Conservation (phyloP, 2,888 invertebrate species). For the Ophion ventricosus region DNA sequence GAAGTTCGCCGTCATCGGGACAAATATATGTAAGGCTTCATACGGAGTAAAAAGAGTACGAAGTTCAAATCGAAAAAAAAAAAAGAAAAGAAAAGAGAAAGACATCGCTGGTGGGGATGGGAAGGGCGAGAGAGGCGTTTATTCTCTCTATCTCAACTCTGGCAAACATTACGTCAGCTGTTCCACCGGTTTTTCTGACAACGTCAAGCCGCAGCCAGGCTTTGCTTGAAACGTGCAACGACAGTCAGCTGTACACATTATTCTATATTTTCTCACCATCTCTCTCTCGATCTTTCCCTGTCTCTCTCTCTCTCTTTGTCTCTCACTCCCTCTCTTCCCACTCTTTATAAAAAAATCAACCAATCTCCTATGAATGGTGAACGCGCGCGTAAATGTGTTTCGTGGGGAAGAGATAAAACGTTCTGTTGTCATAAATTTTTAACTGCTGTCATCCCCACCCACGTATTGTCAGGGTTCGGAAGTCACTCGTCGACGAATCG, state of each 20-base stretch:
- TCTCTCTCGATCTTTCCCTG: neutral
- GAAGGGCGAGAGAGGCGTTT: neutral
- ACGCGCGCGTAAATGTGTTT: neutral
- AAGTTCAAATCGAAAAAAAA: neutral
- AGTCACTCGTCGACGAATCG: slow-evolving; percentile 46
- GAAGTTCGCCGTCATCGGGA: neutral
- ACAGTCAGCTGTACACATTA: slow-evolving; percentile 11
- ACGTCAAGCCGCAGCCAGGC: neutral
- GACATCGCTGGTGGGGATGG: neutral
- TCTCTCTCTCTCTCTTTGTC: neutral
- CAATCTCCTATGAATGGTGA: slow-evolving; percentile 3
- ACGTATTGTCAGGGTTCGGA: slow-evolving; percentile 49
- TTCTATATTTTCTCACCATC: slow-evolving; percentile 13
- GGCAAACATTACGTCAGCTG: slow-evolving; percentile 39
- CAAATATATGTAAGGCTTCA: neutral
- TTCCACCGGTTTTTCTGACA: slow-evolving; percentile 24
- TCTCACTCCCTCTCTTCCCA: neutral
- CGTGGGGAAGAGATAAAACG: neutral
- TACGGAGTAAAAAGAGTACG: neutral
- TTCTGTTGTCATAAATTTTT: slow-evolving; percentile 46
- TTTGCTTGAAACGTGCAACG: slow-evolving; percentile 4
- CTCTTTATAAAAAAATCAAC: neutral
- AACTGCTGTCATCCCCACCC: slow-evolving; percentile 31
- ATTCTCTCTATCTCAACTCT: neutral
- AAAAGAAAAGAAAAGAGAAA: neutral